A percentile compares a stretch with the other conserved stretches of the same genome.
Evolutionary conservation across 2,797 vertebrate genomes (phyloP).

Genomic region (Pseudochromis fuscus): DNA sequence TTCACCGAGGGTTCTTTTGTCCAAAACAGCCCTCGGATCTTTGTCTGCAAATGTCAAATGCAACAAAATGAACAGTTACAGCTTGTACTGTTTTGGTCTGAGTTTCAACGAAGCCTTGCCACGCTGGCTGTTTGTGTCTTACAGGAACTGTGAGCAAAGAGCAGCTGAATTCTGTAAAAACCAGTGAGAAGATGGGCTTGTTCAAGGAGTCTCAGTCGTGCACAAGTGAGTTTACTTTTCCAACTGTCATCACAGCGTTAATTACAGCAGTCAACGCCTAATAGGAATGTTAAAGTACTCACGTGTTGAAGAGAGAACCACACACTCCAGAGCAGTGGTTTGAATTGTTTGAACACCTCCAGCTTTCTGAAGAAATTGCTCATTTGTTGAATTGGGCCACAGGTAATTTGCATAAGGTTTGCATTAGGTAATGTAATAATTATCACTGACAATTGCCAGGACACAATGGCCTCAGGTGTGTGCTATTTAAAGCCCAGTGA

Average conservation of each 20-base stretch:
- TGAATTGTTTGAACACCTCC: background rate
- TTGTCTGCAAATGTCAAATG: background rate
- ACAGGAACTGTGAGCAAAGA: constrained; percentile 73
- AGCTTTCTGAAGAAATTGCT: no score
- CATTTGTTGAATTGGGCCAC: no score
- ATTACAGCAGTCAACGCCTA: no score
- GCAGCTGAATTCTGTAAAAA: constrained; percentile 74
- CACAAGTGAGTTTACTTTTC: constrained; percentile 72
- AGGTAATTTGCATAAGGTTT: no score
- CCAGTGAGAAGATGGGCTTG: constrained; percentile 76
- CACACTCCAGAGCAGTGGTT: no score
- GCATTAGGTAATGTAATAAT: background rate
- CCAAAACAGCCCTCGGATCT: no score
- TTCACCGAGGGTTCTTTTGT: background rate
- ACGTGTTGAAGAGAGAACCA: background rate
- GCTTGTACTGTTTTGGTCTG: background rate
- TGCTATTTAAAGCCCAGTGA: no score
- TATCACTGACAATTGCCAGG: no score
- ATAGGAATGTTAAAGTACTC: background rate
- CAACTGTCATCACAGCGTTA: background rate
- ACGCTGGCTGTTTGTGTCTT: constrained; percentile 49
- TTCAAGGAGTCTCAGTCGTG: constrained; percentile 74
- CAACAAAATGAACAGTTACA: background rate
- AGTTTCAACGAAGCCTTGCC: constrained; percentile 12
- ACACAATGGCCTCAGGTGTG: no score